Evolutionary conservation across 2,113 vertebrate genomes (phyloP).

Genomic region (Chionodraco myersi): DNA sequence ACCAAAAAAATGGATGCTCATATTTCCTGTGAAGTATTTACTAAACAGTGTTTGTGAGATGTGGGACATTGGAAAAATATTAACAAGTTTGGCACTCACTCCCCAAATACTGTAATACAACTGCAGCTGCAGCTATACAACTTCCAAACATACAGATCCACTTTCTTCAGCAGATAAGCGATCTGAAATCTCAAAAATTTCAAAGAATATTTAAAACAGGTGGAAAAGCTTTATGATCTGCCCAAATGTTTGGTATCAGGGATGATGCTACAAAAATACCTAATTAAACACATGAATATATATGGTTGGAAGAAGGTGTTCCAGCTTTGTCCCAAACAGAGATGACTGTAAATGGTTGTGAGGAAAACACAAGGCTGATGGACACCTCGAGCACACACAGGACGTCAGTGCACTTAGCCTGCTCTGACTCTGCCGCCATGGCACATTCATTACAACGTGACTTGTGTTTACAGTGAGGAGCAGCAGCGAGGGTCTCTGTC

Average conservation of each 20-base stretch:
- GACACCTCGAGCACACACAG: slow-evolving; percentile 29
- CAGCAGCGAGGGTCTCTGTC: slow-evolving; percentile 41
- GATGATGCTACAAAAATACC: background rate
- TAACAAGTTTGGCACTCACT: background rate
- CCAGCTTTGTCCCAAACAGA: slow-evolving; percentile 39
- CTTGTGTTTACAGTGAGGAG: slow-evolving; percentile 69
- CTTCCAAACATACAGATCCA: background rate
- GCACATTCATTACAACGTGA: slow-evolving; percentile 56
- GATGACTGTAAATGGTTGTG: slow-evolving; percentile 69
- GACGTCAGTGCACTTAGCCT: slow-evolving; percentile 57
- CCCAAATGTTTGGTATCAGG: slow-evolving; percentile 4
- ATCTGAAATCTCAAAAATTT: no score
- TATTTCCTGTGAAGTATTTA: background rate
- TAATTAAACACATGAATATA: background rate
- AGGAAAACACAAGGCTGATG: slow-evolving; percentile 21
- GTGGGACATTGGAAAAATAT: background rate
- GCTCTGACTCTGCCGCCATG: slow-evolving; percentile 36
- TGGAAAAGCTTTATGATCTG: background rate
- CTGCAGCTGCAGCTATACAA: background rate
- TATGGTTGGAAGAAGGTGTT: background rate
- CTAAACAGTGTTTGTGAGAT: background rate
- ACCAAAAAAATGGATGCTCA: background rate
- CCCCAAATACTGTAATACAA: background rate
- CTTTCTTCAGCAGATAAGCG: no score
- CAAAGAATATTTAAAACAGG: slow-evolving; percentile 9